Evolutionary conservation across 2,797 vertebrate species (phyloP).

Genomic region (Pelobates cultripes): DNA sequence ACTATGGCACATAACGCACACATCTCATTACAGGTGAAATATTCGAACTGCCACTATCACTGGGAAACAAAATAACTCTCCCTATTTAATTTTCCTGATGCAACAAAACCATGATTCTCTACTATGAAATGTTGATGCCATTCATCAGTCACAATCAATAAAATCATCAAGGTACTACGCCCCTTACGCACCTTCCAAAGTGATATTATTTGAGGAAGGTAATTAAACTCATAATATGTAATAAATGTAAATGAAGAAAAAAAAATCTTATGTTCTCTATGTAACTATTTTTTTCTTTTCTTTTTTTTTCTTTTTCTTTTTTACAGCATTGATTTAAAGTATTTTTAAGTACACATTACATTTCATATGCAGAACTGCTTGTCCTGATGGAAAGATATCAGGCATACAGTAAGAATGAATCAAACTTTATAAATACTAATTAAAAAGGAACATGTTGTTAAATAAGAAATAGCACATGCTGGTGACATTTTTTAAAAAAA

Average conservation of each 20-base stretch:
- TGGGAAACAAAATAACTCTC: constrained; percentile 88
- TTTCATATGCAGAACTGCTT: constrained; percentile 65
- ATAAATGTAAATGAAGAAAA: constrained; percentile 81
- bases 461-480: constrained; percentile 59
- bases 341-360: constrained; percentile 62
- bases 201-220: constrained; percentile 77
- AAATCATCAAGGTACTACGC: constrained; percentile 76
- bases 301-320: constrained; percentile 70
- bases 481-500: not conserved
- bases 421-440: constrained; percentile 67
- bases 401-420: constrained; percentile 66
- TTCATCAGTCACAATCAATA: constrained; percentile 87
- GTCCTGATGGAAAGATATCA: constrained; percentile 62
- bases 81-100: constrained; percentile 87
- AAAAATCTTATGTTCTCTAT: constrained; percentile 68
- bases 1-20: constrained; percentile 91
- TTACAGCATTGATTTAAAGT: not conserved
- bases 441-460: constrained; percentile 69
- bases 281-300: constrained; percentile 74
- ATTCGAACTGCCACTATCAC: constrained; percentile 91
- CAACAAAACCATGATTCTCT: constrained; percentile 88
- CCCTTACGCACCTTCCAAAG: constrained; percentile 69
- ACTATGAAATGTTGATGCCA: constrained; percentile 87
- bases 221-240: constrained; percentile 82
- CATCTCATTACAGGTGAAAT: constrained; percentile 96